Evolutionary conservation across 2,888 invertebrate genomes (phyloP), one percentile per base, ranked within the genome.

Genomic region (Mythimna vitellina): DNA sequence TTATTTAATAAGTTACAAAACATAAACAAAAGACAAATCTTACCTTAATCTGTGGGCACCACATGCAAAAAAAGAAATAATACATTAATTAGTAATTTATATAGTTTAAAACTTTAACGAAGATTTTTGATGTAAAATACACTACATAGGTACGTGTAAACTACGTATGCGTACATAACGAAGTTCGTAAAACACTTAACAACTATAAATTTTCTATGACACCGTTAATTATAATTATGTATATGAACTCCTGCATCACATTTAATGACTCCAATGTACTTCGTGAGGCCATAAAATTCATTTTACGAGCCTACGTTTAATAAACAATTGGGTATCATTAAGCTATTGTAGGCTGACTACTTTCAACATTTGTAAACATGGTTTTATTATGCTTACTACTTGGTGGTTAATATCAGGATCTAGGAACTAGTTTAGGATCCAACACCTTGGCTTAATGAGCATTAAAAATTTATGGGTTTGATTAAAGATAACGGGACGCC

Each of bases 271-370:
- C 29, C 20, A 66, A 67, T 81, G 76, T 83, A 70, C 76, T 74
- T 73, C 46, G 53, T 66, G 42, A 70, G 68, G 68, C 76, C 56
- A 80, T 86, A 87, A 85, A 81, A 46, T 70, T 73, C 12, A 70
- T 79, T 86, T 87, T 82, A 86, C 70, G 82, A 78, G 79, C 77
- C 54, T 72, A 66, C 78, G 73, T 80, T 73, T 79, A 65, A 82
- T 83, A 84, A 82, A 80, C 82, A 81, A 82, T 75, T 74, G 69
- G 61, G 66, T 46, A 64, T 70, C 78, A 82, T 78, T 73, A 65
- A 64, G 69, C 65, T 56, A 63, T 64, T 49, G 49, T 58, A 57
- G 63, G 51, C 67, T 67, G 64, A 74, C 65, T 80, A 68, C 71
- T 70, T 70, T 70, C 53, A 70, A 68, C 65, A 65, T 76, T 78